Conservation (phyloP, 2,113 vertebrate species). For the Hemiprocne comata region DNA sequence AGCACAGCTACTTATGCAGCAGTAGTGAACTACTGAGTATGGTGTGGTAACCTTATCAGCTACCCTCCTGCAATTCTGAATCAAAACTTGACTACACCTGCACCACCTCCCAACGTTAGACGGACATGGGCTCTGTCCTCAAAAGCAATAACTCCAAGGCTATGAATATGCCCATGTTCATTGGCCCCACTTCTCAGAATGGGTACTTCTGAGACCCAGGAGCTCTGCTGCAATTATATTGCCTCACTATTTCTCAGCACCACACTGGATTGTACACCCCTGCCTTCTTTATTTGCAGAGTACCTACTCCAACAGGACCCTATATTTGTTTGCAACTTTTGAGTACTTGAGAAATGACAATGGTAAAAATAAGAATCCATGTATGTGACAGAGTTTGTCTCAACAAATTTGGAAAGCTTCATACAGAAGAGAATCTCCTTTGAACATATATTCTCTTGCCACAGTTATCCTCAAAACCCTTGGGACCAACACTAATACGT, state of each 20-base stretch:
- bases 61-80: neutral
- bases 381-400: neutral
- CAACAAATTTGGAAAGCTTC: neutral
- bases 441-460: neutral
- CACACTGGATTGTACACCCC: neutral
- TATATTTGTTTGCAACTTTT: neutral
- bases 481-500: neutral
- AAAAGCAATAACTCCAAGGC: neutral
- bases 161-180: neutral
- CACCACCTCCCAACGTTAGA: neutral
- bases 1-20: neutral
- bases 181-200: neutral
- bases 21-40: neutral
- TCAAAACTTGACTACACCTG: neutral
- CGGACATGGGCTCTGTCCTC: neutral
- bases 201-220: neutral
- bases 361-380: neutral
- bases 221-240: neutral
- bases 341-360: neutral
- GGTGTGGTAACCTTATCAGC: neutral
- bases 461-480: slow-evolving; percentile 32
- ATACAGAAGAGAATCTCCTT: neutral
- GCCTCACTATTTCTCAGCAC: neutral
- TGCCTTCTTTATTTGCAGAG: neutral
- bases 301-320: neutral